Evolutionary conservation across 2,113 vertebrate species (phyloP).

Genomic region (Centropus unirufus): DNA sequence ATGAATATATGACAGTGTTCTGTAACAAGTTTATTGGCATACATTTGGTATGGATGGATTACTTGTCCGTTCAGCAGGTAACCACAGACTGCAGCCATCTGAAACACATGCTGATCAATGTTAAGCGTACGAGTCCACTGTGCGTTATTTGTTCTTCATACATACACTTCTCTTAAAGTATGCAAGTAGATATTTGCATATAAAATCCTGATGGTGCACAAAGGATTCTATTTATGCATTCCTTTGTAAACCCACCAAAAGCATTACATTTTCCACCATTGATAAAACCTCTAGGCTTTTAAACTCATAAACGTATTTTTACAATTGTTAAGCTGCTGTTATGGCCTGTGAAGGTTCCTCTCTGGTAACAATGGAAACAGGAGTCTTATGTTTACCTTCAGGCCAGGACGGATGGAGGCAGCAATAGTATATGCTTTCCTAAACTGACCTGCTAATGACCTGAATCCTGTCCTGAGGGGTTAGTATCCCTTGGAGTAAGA

Average conservation of each 20-base stretch:
- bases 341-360: constrained; percentile 29
- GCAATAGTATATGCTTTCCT: constrained; percentile 62
- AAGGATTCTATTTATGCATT: constrained; percentile 21
- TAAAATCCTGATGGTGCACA: constrained; percentile 16
- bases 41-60: constrained; percentile 21
- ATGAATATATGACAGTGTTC: not conserved
- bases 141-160: not conserved
- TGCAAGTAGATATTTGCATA: constrained; percentile 36
- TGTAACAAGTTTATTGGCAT: constrained; percentile 39
- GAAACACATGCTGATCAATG: not conserved
- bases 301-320: constrained; percentile 41
- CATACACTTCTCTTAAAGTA: not conserved
- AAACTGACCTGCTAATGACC: constrained; percentile 75
- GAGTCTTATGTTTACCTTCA: constrained; percentile 67
- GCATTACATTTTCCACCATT: not conserved
- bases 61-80: constrained; percentile 34
- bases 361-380: constrained; percentile 48
- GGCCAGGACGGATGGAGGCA: constrained; percentile 54
- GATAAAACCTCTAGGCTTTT: constrained; percentile 42
- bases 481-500: constrained; percentile 67
- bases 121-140: not conserved
- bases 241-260: not conserved
- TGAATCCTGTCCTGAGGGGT: constrained; percentile 69
- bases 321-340: constrained; percentile 61
- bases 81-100: constrained; percentile 26